phyloP scores from a whole-genome alignment of 2,797 vertebrate genomes.

The Pseudocheirus occidentalis region DNA sequence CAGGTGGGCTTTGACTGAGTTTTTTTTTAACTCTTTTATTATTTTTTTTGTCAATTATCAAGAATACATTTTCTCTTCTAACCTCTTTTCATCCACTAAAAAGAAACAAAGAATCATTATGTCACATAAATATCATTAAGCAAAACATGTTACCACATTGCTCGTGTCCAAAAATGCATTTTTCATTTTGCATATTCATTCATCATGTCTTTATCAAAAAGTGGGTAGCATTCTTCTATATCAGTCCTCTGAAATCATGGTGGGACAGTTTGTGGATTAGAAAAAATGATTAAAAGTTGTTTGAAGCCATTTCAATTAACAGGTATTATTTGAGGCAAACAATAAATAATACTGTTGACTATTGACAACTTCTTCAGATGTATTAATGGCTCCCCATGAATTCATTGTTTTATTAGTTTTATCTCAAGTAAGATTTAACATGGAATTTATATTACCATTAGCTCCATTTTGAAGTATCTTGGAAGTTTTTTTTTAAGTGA shows the following conservation, averaged over 20 bases:
- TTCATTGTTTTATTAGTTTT: background rate
- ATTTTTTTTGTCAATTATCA: background rate
- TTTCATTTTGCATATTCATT: background rate
- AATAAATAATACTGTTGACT: background rate
- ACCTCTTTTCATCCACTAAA: background rate
- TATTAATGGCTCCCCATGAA: background rate
- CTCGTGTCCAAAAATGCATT: background rate
- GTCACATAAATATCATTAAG: background rate
- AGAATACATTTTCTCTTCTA: background rate
- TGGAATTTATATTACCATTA: background rate
- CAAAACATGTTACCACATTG: background rate
- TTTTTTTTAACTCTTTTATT: background rate
- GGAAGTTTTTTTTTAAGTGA: background rate
- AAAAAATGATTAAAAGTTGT: background rate
- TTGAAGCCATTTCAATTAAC: background rate
- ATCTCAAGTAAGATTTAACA: background rate
- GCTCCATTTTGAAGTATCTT: background rate
- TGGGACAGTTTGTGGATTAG: background rate
- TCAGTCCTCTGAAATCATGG: background rate
- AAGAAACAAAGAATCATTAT: background rate
- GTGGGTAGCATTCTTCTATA: background rate
- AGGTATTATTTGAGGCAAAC: background rate
- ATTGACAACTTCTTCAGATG: background rate
- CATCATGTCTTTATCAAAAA: background rate
- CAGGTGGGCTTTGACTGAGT: background rate